Evolutionary conservation across 1,140 invertebrate genomes (phyloP).

Genomic region (Brachionus sp.): DNA sequence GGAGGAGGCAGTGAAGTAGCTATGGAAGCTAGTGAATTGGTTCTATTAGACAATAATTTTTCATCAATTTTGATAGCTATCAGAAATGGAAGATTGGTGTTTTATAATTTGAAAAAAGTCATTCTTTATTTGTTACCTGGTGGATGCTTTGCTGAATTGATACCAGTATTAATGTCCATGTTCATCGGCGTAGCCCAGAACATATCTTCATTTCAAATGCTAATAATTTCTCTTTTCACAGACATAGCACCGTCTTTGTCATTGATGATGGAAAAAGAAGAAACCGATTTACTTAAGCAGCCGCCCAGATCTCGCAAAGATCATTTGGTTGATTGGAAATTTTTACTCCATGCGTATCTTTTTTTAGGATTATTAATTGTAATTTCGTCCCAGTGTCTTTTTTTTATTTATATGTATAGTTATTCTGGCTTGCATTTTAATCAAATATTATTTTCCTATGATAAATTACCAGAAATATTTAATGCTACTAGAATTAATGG

Average conservation of each 20-base stretch:
- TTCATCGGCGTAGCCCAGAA: neutral
- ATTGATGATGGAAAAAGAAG: slow-evolving; percentile 42
- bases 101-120: slow-evolving; percentile 20
- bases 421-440: neutral
- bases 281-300: neutral
- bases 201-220: slow-evolving; percentile 23
- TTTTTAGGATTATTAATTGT: slow-evolving; percentile 19
- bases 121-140: slow-evolving; percentile 12
- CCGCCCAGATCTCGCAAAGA: neutral
- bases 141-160: neutral
- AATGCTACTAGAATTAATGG: neutral
- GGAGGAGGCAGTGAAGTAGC: slow-evolving; percentile 98
- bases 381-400: neutral
- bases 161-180: neutral
- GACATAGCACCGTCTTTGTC: slow-evolving; percentile 10
- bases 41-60: slow-evolving; percentile 96
- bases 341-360: slow-evolving; percentile 9
- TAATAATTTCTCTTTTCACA: slow-evolving; percentile 7
- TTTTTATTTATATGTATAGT: slow-evolving; percentile 13
- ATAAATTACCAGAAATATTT: slow-evolving; percentile 1
- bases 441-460: neutral
- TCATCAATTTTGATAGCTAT: slow-evolving; percentile 81
- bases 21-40: slow-evolving; percentile 99
- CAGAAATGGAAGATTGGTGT: slow-evolving; percentile 66
- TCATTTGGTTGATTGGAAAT: slow-evolving; percentile 19